Percentiles rank a stretch among this genome's conserved stretches.
Evolutionary conservation across 2,113 vertebrate genomes (phyloP).

Genomic region (Enhydra lutris): DNA sequence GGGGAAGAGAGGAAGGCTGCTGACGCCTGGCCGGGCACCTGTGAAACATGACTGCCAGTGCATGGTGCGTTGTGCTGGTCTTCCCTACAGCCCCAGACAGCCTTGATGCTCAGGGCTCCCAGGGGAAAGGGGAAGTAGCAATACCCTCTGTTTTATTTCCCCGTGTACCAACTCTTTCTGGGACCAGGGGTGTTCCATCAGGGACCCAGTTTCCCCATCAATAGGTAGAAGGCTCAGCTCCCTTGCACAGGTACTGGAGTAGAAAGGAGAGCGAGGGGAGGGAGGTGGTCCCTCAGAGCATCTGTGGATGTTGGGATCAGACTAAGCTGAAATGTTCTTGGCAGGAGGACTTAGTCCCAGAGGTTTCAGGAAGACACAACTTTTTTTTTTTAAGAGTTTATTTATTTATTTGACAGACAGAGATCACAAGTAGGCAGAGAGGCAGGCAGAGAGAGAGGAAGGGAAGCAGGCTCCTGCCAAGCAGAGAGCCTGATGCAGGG

Average conservation of each 20-base stretch:
- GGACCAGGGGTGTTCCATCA: background rate
- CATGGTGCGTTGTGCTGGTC: background rate
- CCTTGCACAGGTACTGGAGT: background rate
- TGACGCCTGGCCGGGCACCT: background rate
- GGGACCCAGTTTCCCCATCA: background rate
- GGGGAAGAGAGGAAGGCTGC: background rate
- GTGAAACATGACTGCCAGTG: background rate
- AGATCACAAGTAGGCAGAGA: too few species aligned
- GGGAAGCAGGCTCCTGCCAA: too few species aligned
- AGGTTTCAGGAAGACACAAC: background rate
- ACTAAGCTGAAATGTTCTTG: background rate
- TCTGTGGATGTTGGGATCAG: background rate
- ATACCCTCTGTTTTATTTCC: background rate
- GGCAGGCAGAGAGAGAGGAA: too few species aligned
- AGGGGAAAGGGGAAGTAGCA: accelerated
- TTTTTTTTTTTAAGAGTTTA: background rate
- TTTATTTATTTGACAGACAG: too few species aligned
- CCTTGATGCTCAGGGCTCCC: background rate
- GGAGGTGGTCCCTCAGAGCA: background rate
- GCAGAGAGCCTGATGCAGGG: too few species aligned
- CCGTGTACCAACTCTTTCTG: accelerated
- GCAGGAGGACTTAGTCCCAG: background rate
- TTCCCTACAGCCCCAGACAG: background rate
- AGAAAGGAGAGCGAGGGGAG: accelerated
- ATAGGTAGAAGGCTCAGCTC: background rate